Conservation (phyloP, 2,113 vertebrate genomes). For the Spermophilus dauricus region DNA sequence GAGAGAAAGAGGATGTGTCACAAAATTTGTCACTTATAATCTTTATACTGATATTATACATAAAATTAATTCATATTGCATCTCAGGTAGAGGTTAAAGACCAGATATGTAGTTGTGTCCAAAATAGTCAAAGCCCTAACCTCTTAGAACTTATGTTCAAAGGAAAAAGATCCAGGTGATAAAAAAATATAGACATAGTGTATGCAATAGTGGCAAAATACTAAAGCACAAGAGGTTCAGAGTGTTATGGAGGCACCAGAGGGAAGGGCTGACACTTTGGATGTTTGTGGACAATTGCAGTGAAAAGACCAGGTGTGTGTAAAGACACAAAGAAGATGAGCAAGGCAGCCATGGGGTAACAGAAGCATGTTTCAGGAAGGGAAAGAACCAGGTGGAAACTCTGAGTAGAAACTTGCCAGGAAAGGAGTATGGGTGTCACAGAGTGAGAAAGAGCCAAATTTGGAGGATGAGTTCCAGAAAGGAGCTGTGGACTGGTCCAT, state of each 20-base stretch:
- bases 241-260: rapidly evolving
- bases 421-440: not conserved
- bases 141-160: not conserved
- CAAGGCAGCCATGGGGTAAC: not conserved
- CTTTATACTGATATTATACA: not conserved
- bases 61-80: not conserved
- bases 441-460: not conserved
- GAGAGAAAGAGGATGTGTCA: not conserved
- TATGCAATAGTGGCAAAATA: not conserved
- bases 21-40: conserved; percentile 46
- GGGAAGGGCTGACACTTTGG: not conserved
- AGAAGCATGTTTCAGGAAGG: not conserved
- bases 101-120: not conserved
- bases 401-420: not conserved
- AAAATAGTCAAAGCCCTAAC: not conserved
- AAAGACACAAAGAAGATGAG: not conserved
- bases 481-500: not conserved
- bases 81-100: not conserved
- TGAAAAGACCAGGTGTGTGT: not conserved
- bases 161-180: not conserved
- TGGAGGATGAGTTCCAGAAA: rapidly evolving
- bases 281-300: not conserved
- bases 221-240: not conserved
- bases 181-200: not conserved
- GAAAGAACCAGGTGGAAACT: not conserved